Conservation (phyloP, 2,888 invertebrate species). For the Leuctra nigra region DNA sequence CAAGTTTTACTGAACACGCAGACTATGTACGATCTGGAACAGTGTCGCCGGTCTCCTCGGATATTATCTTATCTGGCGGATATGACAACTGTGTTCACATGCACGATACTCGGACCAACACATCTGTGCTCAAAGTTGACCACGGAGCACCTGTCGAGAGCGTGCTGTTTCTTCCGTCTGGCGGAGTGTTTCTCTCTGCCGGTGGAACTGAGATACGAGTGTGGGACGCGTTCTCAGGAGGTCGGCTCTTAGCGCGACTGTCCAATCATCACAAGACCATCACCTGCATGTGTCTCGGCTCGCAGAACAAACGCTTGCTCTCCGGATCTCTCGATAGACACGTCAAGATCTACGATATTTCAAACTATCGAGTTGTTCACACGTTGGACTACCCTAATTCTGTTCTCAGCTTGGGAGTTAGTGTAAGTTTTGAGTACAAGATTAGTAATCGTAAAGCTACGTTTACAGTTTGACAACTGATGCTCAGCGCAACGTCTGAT, state of each 20-base stretch:
- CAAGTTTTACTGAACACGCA: slow-evolving; percentile 44
- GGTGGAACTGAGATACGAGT: slow-evolving; percentile 84
- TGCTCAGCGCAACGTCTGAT: no score
- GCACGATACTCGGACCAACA: slow-evolving; percentile 72
- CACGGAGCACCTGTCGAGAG: slow-evolving; percentile 90
- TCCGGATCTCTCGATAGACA: slow-evolving; percentile 91
- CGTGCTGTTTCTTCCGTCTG: slow-evolving; percentile 78
- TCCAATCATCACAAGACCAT: slow-evolving; percentile 95
- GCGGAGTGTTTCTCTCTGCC: slow-evolving; percentile 85
- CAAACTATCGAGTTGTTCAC: slow-evolving; percentile 79
- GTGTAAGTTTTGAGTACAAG: no score
- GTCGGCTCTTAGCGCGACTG: slow-evolving; percentile 73
- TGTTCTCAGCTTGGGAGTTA: slow-evolving; percentile 73
- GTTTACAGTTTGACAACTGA: no score
- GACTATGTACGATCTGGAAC: slow-evolving; percentile 85
- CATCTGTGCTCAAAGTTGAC: slow-evolving; percentile 64
- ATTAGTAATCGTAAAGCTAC: no score
- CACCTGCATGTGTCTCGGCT: slow-evolving; percentile 76
- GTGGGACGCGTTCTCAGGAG: slow-evolving; percentile 89
- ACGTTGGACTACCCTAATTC: slow-evolving; percentile 87
- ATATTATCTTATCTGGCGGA: slow-evolving; percentile 75
- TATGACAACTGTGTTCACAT: slow-evolving; percentile 85
- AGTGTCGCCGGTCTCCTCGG: slow-evolving; percentile 65
- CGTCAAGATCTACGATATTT: slow-evolving; percentile 86
- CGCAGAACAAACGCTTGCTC: slow-evolving; percentile 72